phyloP scores from a whole-genome alignment of 2,888 invertebrate species.

The Patella pellucida region DNA sequence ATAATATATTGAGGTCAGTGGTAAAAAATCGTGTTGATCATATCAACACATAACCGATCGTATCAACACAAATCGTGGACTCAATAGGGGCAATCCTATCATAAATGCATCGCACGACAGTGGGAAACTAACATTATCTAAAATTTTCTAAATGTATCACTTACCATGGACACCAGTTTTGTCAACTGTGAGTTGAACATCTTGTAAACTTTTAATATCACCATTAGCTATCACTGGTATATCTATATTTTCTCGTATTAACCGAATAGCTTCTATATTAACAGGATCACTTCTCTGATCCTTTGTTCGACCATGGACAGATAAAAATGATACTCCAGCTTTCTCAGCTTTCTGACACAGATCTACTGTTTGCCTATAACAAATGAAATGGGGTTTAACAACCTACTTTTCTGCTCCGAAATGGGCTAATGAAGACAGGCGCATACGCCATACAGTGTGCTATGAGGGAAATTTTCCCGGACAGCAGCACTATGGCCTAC shows the following conservation, averaged over 20 bases:
- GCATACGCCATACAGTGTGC: no score
- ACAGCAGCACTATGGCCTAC: no score
- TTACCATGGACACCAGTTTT: slow-evolving; percentile 79
- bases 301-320: slow-evolving; percentile 93
- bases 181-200: slow-evolving; percentile 79
- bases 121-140: no score
- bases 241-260: slow-evolving; percentile 80
- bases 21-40: no score
- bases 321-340: slow-evolving; percentile 89
- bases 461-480: no score
- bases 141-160: slow-evolving; percentile 18
- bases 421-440: no score
- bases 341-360: slow-evolving; percentile 85
- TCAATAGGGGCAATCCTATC: no score
- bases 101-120: not conserved
- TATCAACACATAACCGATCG: no score
- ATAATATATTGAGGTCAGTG: no score
- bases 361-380: slow-evolving; percentile 78
- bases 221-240: slow-evolving; percentile 95
- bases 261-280: slow-evolving; percentile 80
- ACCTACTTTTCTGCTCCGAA: no score
- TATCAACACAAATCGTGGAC: no score
- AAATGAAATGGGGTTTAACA: no score
- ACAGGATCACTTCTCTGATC: slow-evolving; percentile 81
- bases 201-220: slow-evolving; percentile 82